Percentiles rank a stretch among this genome's conserved stretches.
Evolutionary conservation across 2,888 invertebrate species (phyloP).

Genomic region (Aleiodes testaceus): DNA sequence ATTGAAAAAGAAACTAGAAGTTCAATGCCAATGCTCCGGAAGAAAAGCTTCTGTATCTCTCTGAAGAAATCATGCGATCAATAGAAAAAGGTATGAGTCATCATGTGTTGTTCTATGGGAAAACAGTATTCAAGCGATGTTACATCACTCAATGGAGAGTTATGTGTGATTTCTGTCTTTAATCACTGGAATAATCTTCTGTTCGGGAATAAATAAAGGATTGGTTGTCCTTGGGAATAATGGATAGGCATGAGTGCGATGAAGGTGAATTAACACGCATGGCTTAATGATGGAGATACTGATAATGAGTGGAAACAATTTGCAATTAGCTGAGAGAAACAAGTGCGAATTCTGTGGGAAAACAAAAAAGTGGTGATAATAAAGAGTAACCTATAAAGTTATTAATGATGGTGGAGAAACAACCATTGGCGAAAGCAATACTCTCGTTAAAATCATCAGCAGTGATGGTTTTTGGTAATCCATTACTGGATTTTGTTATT

Average conservation of each 20-base stretch:
- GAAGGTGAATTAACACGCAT: no score
- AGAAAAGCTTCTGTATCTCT: background rate
- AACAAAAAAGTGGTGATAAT: background rate
- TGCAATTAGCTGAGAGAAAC: background rate
- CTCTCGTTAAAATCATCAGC: conserved; percentile 58
- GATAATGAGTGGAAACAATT: background rate
- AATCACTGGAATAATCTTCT: no score
- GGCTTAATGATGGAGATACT: background rate
- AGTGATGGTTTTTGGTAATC: conserved; percentile 69
- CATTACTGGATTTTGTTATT: conserved; percentile 66
- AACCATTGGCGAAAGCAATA: conserved; percentile 54
- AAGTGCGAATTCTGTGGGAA: background rate
- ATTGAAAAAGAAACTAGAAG: background rate
- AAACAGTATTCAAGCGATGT: background rate
- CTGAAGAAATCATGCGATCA: background rate
- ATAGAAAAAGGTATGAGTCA: background rate
- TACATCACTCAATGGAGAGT: no score
- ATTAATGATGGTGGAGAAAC: conserved; percentile 55
- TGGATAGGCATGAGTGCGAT: no score
- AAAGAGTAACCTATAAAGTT: background rate
- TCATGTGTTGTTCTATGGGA: background rate
- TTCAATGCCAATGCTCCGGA: conserved; percentile 20
- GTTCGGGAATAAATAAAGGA: no score
- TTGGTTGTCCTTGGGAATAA: no score
- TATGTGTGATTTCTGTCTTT: no score